Conservation (phyloP, 2,888 invertebrate genomes). For the Brassicogethes aeneus region DNA sequence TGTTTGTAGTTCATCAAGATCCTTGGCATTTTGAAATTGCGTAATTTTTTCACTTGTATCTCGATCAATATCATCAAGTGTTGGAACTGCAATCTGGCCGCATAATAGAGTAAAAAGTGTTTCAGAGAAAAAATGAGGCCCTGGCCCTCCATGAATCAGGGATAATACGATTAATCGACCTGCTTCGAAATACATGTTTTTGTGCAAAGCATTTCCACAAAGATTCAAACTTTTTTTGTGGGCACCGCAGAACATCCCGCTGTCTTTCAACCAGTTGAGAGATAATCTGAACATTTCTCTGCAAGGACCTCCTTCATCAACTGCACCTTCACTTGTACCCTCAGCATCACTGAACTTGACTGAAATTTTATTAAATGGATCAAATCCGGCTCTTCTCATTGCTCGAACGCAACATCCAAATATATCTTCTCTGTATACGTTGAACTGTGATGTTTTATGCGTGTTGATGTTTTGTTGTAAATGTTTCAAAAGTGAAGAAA, state of each 20-base stretch:
- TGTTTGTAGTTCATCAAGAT: too few relatives aligned
- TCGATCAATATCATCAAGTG: too few relatives aligned
- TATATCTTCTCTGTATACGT: slow-evolving; percentile 13
- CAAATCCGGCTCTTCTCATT: slow-evolving; percentile 11
- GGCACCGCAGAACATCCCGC: slow-evolving; percentile 10
- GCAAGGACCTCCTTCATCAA: slow-evolving; percentile 17
- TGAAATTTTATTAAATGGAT: slow-evolving; percentile 13
- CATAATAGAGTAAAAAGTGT: too few relatives aligned
- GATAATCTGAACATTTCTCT: slow-evolving; percentile 16
- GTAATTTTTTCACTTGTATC: too few relatives aligned
- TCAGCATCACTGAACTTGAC: slow-evolving; percentile 15
- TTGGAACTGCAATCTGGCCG: too few relatives aligned
- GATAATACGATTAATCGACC: slow-evolving; percentile 15
- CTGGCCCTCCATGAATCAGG: too few relatives aligned
- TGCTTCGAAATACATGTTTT: slow-evolving; percentile 13
- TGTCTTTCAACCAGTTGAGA: slow-evolving; percentile 10
- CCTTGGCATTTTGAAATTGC: too few relatives aligned
- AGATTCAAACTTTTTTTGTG: slow-evolving; percentile 13
- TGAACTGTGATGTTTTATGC: too few relatives aligned
- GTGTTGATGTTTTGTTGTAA: too few relatives aligned
- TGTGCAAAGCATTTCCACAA: slow-evolving; percentile 7
- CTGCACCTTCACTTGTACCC: slow-evolving; percentile 14
- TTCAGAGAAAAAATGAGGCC: too few relatives aligned
- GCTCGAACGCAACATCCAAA: slow-evolving; percentile 15
- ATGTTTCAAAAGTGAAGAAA: too few relatives aligned